Evolutionary conservation across 2,113 vertebrate species (phyloP).

Genomic region (Hipposideros armiger): DNA sequence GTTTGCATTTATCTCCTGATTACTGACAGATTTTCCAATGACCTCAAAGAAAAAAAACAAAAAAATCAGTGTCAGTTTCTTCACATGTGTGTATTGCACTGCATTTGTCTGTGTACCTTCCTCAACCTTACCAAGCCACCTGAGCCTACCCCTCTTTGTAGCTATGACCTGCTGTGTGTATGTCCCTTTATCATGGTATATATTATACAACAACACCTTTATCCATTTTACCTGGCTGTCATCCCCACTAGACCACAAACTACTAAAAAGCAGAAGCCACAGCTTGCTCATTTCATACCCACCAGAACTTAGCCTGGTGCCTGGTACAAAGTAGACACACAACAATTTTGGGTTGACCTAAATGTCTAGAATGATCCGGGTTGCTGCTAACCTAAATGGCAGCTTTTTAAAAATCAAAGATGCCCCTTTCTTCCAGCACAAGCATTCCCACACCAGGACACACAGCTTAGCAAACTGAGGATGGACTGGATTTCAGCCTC

Average conservation of each 20-base stretch:
- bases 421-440: neutral
- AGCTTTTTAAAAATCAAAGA: slow-evolving; percentile 57
- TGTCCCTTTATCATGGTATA: slow-evolving; percentile 18
- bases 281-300: neutral
- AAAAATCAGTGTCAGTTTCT: neutral
- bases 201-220: neutral
- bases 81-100: too few species aligned
- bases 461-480: neutral
- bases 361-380: slow-evolving; percentile 22
- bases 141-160: neutral
- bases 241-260: slow-evolving; percentile 15
- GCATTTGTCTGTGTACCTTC: neutral
- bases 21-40: slow-evolving; percentile 32
- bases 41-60: slow-evolving; percentile 22
- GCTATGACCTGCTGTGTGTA: neutral
- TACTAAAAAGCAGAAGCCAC: slow-evolving; percentile 36
- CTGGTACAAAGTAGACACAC: slow-evolving; percentile 49
- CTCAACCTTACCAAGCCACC: neutral
- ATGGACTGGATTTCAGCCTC: slow-evolving; percentile 44
- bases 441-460: neutral
- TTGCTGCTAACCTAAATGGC: neutral
- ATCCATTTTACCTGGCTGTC: neutral
- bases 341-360: slow-evolving; percentile 57
- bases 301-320: slow-evolving; percentile 49
- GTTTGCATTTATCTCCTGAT: neutral